Percentiles rank a stretch among this genome's conserved stretches.
These are phyloP conservation scores for Tetramorium parvispinum DNA, from an alignment of 1,140 invertebrate genomes.

Conservation along the genomic window DNA sequence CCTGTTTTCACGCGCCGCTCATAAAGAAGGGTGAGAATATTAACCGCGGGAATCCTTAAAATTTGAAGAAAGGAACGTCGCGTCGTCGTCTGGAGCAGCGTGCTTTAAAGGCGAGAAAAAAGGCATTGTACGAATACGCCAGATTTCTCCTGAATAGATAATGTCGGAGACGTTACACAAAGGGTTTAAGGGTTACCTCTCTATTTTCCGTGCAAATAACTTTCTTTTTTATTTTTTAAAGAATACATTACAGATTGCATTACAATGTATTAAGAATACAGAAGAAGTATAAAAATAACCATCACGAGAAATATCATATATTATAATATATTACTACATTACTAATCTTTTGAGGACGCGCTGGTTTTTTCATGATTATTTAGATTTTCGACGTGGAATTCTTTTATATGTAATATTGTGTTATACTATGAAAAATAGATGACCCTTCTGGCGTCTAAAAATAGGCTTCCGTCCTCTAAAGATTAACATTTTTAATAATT, in stretches of 20 bases:
- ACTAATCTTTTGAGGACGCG: not conserved
- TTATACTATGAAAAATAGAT: too few species aligned
- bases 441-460: too few species aligned
- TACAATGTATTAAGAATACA: not conserved
- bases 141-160: conserved; percentile 44
- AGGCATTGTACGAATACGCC: conserved; percentile 38
- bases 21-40: conserved; percentile 32
- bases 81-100: conserved; percentile 1
- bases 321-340: not conserved
- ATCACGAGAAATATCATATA: not conserved
- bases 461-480: too few species aligned
- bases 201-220: conserved; percentile 4
- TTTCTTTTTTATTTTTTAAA: not conserved
- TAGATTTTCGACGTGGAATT: too few species aligned
- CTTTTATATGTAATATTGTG: too few species aligned
- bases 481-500: not conserved
- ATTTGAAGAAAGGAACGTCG: conserved; percentile 54
- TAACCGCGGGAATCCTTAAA: conserved; percentile 50
- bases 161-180: conserved; percentile 5
- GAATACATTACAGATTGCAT: not conserved
- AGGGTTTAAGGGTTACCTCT: not conserved
- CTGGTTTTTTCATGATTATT: too few species aligned
- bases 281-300: not conserved
- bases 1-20: conserved; percentile 26
- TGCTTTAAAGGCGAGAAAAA: conserved; percentile 50